These are phyloP conservation scores for Lepus oiostolus DNA, from an alignment of 2,797 vertebrate genomes.

Conservation along the genomic window DNA sequence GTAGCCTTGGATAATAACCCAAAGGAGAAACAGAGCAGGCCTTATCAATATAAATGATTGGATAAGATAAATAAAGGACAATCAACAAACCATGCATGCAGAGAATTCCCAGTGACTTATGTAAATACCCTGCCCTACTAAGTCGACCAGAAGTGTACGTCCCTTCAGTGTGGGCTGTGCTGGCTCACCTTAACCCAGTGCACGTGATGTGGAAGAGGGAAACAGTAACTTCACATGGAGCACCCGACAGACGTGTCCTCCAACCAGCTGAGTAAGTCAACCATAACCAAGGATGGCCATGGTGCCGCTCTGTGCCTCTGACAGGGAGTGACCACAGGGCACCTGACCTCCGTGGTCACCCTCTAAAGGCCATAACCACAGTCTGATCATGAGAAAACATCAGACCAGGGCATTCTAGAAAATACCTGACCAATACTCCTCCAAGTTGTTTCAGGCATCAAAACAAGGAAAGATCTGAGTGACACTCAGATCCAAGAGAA, in stretches of 20 bases:
- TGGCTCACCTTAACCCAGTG: not conserved
- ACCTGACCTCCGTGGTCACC: not conserved
- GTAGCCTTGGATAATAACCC: not conserved
- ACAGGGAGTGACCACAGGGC: too few relatives aligned
- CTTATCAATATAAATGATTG: not conserved
- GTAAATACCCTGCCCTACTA: not conserved
- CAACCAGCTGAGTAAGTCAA: not conserved
- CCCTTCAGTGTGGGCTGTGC: not conserved
- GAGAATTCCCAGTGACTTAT: not conserved
- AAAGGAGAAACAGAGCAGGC: not conserved
- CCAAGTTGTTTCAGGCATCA: not conserved
- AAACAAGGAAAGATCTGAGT: not conserved
- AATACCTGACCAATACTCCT: not conserved
- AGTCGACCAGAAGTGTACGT: not conserved
- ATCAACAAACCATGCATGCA: not conserved
- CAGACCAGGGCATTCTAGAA: not conserved
- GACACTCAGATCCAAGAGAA: not conserved
- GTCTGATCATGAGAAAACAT: not conserved
- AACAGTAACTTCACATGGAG: not conserved
- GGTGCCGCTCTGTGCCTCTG: too few relatives aligned
- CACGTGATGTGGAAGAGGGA: not conserved
- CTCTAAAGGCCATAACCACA: not conserved
- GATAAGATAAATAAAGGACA: not conserved
- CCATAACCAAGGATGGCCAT: not conserved
- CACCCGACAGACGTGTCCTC: not conserved